Percentiles rank a stretch among this genome's conserved stretches.
Conservation (phyloP, 2,888 invertebrate species). For the Amblyteles armatorius region DNA sequence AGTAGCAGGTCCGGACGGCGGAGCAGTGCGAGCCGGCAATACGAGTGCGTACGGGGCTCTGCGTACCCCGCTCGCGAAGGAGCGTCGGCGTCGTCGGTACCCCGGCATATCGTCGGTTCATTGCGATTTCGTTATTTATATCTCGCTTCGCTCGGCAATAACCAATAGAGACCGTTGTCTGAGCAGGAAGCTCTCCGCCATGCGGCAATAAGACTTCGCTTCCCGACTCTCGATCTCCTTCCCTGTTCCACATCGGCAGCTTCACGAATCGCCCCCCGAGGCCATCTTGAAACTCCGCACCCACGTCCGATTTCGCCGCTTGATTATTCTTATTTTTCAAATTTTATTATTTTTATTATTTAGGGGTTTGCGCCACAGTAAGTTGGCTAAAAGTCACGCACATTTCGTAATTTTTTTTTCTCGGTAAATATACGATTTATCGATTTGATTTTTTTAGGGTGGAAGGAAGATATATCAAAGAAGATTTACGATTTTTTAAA, state of each 20-base stretch:
- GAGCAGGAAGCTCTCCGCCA: background rate
- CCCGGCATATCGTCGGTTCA: constrained; percentile 67
- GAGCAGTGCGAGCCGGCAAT: background rate
- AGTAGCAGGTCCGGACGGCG: background rate
- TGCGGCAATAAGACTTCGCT: constrained; percentile 5
- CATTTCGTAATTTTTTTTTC: too few species aligned
- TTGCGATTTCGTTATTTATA: constrained; percentile 75
- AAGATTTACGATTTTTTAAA: too few species aligned
- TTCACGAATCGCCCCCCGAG: constrained; percentile 26
- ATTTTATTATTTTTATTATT: background rate
- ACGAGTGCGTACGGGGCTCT: background rate
- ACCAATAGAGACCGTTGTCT: constrained; percentile 72
- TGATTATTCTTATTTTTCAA: background rate
- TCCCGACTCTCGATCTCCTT: background rate
- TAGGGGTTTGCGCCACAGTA: too few species aligned
- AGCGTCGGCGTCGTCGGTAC: constrained; percentile 20
- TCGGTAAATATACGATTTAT: too few species aligned
- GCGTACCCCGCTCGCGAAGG: background rate
- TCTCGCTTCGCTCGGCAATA: constrained; percentile 70
- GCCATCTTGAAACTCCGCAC: constrained; percentile 44
- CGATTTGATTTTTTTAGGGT: too few species aligned
- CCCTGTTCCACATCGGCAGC: constrained; percentile 35
- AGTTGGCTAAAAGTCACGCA: too few species aligned
- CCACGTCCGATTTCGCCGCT: background rate
- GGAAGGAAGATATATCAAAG: too few species aligned